Conservation (phyloP, 2,113 vertebrate genomes). For the Dinomys branickii region DNA sequence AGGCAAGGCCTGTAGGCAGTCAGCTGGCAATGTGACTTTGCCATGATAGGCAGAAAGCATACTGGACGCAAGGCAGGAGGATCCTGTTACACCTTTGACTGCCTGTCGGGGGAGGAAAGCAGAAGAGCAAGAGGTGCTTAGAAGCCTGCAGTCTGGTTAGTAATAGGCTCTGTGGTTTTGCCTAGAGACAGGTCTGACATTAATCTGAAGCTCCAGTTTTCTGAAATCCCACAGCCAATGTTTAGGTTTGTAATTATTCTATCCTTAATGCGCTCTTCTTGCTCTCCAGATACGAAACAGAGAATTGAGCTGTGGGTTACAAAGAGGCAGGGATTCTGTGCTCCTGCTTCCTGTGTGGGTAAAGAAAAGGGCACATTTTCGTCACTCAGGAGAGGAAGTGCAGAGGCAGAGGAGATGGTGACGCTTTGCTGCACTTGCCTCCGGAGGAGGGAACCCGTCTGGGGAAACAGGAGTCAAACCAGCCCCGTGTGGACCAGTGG, state of each 20-base stretch:
- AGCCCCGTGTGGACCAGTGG: rapidly evolving
- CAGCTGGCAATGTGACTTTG: not conserved
- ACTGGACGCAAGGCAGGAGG: no score
- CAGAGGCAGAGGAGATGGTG: not conserved
- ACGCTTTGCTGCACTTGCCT: not conserved
- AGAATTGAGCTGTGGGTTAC: not conserved
- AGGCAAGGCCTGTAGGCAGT: not conserved
- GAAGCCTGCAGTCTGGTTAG: not conserved
- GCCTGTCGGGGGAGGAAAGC: not conserved
- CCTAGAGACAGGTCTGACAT: conserved; percentile 48
- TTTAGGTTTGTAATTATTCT: not conserved
- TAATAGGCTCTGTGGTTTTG: conserved; percentile 30
- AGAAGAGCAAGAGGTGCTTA: not conserved
- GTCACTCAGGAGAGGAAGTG: not conserved
- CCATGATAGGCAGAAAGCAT: not conserved
- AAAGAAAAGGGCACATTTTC: not conserved
- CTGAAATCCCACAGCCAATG: not conserved
- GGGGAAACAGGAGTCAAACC: no score
- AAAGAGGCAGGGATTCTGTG: not conserved
- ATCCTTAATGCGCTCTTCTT: not conserved
- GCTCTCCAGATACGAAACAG: not conserved
- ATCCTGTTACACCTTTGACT: not conserved
- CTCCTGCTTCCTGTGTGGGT: not conserved
- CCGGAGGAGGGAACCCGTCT: not conserved
- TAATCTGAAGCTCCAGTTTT: conserved; percentile 50